Base-by-base conservation (phyloP, 2,113 vertebrate genomes). In the Serilophus lunatus region DNA sequence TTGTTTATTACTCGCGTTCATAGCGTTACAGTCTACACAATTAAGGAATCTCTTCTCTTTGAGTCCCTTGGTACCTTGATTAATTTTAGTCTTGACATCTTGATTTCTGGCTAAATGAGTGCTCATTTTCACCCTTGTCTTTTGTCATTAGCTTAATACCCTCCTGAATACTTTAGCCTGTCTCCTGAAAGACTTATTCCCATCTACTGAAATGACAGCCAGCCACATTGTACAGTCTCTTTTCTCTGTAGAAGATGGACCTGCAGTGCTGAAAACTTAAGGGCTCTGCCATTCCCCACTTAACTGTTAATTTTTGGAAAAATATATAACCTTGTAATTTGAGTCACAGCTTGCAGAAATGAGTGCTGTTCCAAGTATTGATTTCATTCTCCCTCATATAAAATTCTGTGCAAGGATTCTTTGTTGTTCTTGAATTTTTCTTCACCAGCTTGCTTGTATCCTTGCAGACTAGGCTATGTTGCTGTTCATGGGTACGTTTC, bases 31-130 rank as follows among this genome's bases (percentile, higher is more conserved):
- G 65, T 92, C 95, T 93, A 87, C 72, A 93, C 96, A 97, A 97
- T 97, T 97, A 97, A 91, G 92, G 94, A 91, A 76, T 79, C 91
- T 97, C 84, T 96, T 95, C 70, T 92, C 83, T 89, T 96, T 87
- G 40, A 87, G 53, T 97, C 96, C 96, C 96, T 92, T 92, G 96
- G 74, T 95, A 95, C 92, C 53, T 95, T 97, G 96, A 97, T 97
- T 97, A 97, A 97, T 97, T 97, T 97, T 92, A 96, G 91, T 97
- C 91, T 97, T 97, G 95, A 97, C 96, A 82, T 97, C 96, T 97
- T 97, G 96, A 97, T 97, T 97, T 97, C 95, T 95, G 92, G 89
- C 93, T 96, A 97, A 97, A 96, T 97, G 96, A 97, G 95, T 89
- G 95, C 95, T 97, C 96, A 92, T 97, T 97, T 97, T 95, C 95